Base-by-base conservation (phyloP, 2,797 vertebrate genomes). In the Acanthiza pusilla region DNA sequence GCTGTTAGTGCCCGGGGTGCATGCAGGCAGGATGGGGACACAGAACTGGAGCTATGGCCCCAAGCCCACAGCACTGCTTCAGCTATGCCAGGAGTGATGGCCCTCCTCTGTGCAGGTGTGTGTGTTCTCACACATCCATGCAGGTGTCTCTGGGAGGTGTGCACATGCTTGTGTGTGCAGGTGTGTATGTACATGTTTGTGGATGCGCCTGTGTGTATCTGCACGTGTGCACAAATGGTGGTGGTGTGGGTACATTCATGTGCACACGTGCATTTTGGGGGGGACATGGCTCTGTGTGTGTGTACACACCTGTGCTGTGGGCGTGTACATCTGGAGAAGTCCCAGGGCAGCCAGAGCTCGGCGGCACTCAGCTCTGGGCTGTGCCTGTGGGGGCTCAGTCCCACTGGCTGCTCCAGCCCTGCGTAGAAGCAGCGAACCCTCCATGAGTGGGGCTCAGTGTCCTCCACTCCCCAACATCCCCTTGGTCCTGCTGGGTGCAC, bases 11-110 rank as follows among this genome's bases (percentile, higher is more conserved):
- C 61, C 2, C 0, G 5, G 71, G 78, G 16, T 32, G 42, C 57
- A 36, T 3, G 1, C 1, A 10, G 48, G 36, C 0, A 2, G 57
- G 75, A 6, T 3, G 3, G 62, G 48, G 54, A 27, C 1, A 1
- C 0, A 4, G 78, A 65, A 27, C 65, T 78, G 70, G 57, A 67
- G 50, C 71, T 10, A 6, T 38, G 74, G 51, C 70, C 51, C 21
- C 0, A 2, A 66, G 65, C 68, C 18, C 2, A 27, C 72, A 42
- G 48, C 2, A 1, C 40, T 32, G 47, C 78, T 50, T 30, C 18
- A 45, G 14, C 71, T 50, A 4, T 38, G 54, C 58, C 70, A 65
- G 77, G 26, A 72, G 42, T 21, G 78, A 61, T 7, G 3, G 26
- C 18, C 15, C 5, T 50, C 8, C 36, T 36, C 20, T 40, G 19